A percentile compares a stretch with the other conserved stretches of the same genome.
Conservation (phyloP, 2,888 invertebrate species). For the Philereme transversata region DNA sequence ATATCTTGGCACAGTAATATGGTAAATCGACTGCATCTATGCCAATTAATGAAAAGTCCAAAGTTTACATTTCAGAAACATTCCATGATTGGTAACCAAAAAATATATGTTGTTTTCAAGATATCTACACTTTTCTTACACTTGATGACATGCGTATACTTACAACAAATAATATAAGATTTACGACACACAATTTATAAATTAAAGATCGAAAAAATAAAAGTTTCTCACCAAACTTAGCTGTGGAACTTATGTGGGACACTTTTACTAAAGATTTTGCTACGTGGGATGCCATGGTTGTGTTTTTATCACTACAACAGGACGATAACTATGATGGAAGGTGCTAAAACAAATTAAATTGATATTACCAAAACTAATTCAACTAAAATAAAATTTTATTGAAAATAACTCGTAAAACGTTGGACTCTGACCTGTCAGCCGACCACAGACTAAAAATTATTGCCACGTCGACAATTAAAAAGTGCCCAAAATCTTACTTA, state of each 20-base stretch:
- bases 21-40: conserved; percentile 50
- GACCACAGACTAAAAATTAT: conserved; percentile 38
- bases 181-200: background rate
- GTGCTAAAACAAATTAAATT: conserved; percentile 49
- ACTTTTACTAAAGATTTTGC: conserved; percentile 73
- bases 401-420: conserved; percentile 64
- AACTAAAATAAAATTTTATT: conserved; percentile 41
- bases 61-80: conserved; percentile 54
- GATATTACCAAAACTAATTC: conserved; percentile 29
- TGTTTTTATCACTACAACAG: conserved; percentile 39
- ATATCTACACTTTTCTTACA: background rate
- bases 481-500: background rate
- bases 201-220: conserved; percentile 18
- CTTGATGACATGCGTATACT: background rate
- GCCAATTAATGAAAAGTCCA: conserved; percentile 63
- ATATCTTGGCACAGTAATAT: conserved; percentile 46
- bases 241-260: conserved; percentile 63
- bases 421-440: conserved; percentile 75
- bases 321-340: conserved; percentile 42
- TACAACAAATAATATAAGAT: background rate
- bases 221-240: conserved; percentile 70
- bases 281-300: conserved; percentile 75
- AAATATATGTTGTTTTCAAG: conserved; percentile 1
- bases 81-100: conserved; percentile 16
- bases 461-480: background rate